Evolutionary conservation across 2,888 invertebrate genomes (phyloP), one percentile per base, ranked within the genome.

Genomic region (Leptogaster cylindrica): DNA sequence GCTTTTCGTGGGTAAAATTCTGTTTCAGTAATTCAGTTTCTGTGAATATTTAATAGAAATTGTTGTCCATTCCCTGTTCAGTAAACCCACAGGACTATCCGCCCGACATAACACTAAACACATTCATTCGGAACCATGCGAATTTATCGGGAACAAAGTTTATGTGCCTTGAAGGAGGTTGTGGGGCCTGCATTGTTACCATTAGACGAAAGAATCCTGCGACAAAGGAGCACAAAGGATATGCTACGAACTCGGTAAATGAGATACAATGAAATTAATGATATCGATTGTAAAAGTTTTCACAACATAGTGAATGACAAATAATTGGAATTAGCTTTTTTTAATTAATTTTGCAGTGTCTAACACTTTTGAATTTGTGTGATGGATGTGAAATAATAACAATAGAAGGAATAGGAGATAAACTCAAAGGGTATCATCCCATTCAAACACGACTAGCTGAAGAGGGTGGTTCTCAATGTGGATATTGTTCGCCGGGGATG

Each of bases 401-500:
- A 0, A 82, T 88, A 0, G 90, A 90, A 79, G 88, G 88, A 0
- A 77, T 90, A 28, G 89, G 89, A 1, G 75, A 78, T 71, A 73
- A 79, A 51, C 78, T 79, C 66, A 78, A 76, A 1, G 88, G 89
- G 1, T 89, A 89, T 75, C 87, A 90, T 74, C 82, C 84, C 0
- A 81, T 91, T 14, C 89, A 90, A 76, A 81, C 82, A 66, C 78
- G 84, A 1, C 75, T 90, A 33, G 87, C 87, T 0, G 80, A 85
- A 41, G 83, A 85, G 73, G 86, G 88, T 74, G 90, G 89, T 0
- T 85, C 87, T 0, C 90, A 90, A 76, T 90, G 90, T 75, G 90
- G 90, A 0, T 89, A 83, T 76, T 92, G 92, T 75, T 86, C 87
- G 18, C 86, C 90, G 0, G 91, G 90, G 5, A 90, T 90, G 87